These are phyloP conservation scores for Lethocerus indicus DNA, from an alignment of 1,140 invertebrate species.

Conservation along the genomic window DNA sequence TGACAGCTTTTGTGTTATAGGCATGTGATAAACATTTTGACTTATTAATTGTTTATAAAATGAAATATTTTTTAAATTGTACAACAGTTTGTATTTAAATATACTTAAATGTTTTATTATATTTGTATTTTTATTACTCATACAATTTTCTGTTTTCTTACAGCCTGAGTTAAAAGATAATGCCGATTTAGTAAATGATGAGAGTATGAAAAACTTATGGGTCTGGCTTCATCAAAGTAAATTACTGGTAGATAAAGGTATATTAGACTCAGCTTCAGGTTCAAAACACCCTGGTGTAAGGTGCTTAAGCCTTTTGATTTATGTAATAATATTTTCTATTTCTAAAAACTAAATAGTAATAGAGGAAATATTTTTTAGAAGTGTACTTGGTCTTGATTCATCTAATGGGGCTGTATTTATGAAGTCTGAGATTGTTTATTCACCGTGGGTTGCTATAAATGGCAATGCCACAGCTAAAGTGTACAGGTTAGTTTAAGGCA, in stretches of 20 bases:
- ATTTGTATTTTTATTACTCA: constrained; percentile 9
- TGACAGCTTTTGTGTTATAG: constrained; percentile 4
- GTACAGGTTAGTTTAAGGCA: too few species aligned
- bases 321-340: not conserved
- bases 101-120: not conserved
- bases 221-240: constrained; percentile 56
- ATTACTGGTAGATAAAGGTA: constrained; percentile 45
- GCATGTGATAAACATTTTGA: too few species aligned
- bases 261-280: constrained; percentile 30
- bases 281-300: constrained; percentile 51
- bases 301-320: constrained; percentile 12
- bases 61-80: too few species aligned
- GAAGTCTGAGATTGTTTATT: constrained; percentile 2
- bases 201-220: constrained; percentile 45
- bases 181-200: constrained; percentile 43
- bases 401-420: too few species aligned
- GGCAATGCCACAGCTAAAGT: not conserved
- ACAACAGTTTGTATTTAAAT: too few species aligned
- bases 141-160: constrained; percentile 23
- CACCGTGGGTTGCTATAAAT: not conserved
- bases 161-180: constrained; percentile 42
- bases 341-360: too few species aligned
- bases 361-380: too few species aligned
- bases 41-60: too few species aligned
- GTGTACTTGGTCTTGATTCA: too few species aligned